Evolutionary conservation across 2,888 invertebrate genomes (phyloP), one percentile per base, ranked within the genome.

Genomic region (Acheta domesticus): DNA sequence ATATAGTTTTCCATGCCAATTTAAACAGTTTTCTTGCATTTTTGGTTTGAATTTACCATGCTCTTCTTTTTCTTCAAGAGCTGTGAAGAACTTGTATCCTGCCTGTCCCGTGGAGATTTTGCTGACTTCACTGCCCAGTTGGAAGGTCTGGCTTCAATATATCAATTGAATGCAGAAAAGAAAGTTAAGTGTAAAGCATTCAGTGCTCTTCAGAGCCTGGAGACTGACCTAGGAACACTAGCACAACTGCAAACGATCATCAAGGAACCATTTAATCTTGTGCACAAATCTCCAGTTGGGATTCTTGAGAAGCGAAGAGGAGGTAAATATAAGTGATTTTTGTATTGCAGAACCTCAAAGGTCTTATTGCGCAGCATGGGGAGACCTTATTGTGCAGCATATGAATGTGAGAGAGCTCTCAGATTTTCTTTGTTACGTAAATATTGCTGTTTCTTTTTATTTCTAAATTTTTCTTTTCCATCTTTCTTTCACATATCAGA

Each of bases 161-260:
- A 98, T 86, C 96, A 97, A 86, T 88, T 98, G 16, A 96, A 96
- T 88, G 96, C 96, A 14, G 98, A 98, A 85, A 97, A 97, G 86
- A 97, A 96, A 88, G 92, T 96, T 12, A 98, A 97, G 88, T 94
- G 93, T 83, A 97, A 97, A 88, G 97, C 97, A 2, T 97, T 96
- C 85, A 93, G 94, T 85, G 96, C 97, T 19, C 88, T 98, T 78
- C 96, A 96, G 85, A 96, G 96, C 50, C 89, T 98, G 84, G 98
- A 98, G 88, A 92, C 94, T 36, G 98, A 98, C 88, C 89, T 98
- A 80, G 93, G 91, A 83, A 93, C 92, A 78, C 87, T 97, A 82
- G 93, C 94, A 74, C 94, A 95, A 84, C 86, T 94, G 50, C 93
- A 95, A 85, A 91, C 91, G 79, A 92, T 92, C 84, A 91, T 94